A percentile compares a stretch with the other conserved stretches of the same genome.
phyloP scores from a whole-genome alignment of 2,888 invertebrate genomes.

The Caradrina kadenii region DNA sequence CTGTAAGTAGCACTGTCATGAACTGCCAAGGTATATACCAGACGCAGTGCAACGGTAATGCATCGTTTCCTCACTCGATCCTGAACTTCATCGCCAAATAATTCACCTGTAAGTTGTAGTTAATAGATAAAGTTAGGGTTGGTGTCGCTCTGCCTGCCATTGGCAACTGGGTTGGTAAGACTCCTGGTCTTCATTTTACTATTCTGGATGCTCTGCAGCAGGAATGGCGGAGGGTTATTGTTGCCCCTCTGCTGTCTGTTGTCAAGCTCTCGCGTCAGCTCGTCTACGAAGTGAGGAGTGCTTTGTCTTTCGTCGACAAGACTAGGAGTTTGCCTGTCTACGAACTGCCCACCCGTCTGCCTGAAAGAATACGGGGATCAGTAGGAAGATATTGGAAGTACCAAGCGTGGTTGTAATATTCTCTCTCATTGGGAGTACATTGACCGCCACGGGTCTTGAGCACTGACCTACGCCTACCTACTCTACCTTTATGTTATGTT shows the following conservation, averaged over 20 bases:
- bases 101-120: background rate
- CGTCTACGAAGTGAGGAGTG: constrained; percentile 80
- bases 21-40: constrained; percentile 8
- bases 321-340: constrained; percentile 69
- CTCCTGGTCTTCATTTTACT: constrained; percentile 78
- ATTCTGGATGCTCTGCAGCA: constrained; percentile 85
- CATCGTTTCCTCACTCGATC: constrained; percentile 13
- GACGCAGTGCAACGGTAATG: constrained; percentile 15
- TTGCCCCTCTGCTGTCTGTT: constrained; percentile 73
- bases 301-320: constrained; percentile 34
- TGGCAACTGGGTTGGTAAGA: constrained; percentile 74
- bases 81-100: constrained; percentile 5
- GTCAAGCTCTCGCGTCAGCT: constrained; percentile 82
- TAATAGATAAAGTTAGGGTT: constrained; percentile 87
- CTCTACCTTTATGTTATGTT: background rate
- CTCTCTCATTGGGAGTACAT: background rate
- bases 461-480: background rate
- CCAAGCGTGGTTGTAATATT: background rate
- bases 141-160: constrained; percentile 80
- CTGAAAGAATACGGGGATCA: constrained; percentile 76
- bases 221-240: constrained; percentile 79
- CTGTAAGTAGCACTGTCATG: background rate
- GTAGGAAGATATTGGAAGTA: constrained; percentile 15
- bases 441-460: background rate
- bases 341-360: constrained; percentile 88